Percentiles rank a stretch among this genome's conserved stretches.
phyloP scores from a whole-genome alignment of 2,888 invertebrate species.

The Achlya flavicornis region DNA sequence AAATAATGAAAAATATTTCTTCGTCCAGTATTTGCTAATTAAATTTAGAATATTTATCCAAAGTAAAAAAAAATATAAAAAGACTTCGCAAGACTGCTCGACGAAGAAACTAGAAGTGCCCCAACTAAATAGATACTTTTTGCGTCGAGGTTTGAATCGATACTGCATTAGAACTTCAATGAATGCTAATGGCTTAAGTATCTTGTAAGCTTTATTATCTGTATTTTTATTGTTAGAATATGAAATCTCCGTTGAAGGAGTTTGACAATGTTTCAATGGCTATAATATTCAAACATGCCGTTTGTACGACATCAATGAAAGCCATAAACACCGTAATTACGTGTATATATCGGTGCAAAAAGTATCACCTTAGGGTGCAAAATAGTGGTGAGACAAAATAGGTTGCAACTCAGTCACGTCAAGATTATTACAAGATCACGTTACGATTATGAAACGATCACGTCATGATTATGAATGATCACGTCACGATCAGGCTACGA shows the following conservation, averaged over 20 bases:
- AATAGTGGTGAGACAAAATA: background rate
- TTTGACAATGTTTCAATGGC: background rate
- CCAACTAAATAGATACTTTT: slow-evolving; percentile 12
- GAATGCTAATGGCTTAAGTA: slow-evolving; percentile 4
- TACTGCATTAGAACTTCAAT: background rate
- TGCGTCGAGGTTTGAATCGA: slow-evolving; percentile 5
- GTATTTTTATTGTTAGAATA: background rate
- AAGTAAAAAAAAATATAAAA: slow-evolving; percentile 36
- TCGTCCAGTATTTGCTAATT: slow-evolving; percentile 61
- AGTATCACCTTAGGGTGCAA: background rate
- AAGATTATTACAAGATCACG: background rate
- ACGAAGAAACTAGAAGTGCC: slow-evolving; percentile 49
- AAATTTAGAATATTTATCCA: slow-evolving; percentile 53
- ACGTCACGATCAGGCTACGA: background rate
- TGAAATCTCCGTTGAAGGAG: background rate
- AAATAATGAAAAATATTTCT: slow-evolving; percentile 42
- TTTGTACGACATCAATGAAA: background rate
- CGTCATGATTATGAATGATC: background rate
- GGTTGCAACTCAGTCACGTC: slow-evolving; percentile 1
- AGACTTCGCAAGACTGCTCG: slow-evolving; percentile 62
- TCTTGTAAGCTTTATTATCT: background rate
- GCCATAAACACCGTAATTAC: background rate
- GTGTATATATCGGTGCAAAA: background rate
- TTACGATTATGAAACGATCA: background rate
- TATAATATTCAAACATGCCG: background rate